Evolutionary conservation across 2,797 vertebrate genomes (phyloP).

Genomic region (Peromyscus attwateri): DNA sequence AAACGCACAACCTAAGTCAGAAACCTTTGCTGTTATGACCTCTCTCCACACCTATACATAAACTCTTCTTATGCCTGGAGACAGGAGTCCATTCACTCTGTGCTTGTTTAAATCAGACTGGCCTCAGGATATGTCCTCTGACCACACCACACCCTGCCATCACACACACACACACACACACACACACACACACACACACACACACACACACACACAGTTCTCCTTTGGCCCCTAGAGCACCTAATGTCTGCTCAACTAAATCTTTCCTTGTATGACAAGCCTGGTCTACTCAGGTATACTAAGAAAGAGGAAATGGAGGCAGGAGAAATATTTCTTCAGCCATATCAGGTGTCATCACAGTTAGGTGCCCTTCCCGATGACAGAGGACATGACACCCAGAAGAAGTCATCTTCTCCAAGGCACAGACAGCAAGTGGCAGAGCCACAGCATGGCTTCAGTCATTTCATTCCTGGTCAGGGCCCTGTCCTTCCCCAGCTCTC

Average conservation of each 20-base stretch:
- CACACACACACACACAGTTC: neutral
- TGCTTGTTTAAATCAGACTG: neutral
- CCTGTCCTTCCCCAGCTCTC: neutral
- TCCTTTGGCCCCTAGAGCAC: no score
- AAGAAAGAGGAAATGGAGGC: neutral
- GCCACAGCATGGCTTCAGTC: neutral
- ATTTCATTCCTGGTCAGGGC: neutral
- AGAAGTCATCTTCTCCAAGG: neutral
- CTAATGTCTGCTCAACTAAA: neutral
- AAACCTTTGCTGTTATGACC: neutral
- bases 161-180: no score
- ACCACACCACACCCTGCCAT: neutral
- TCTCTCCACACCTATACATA: neutral
- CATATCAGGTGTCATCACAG: rapidly evolving
- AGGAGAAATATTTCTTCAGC: neutral
- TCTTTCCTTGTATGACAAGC: neutral
- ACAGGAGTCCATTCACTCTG: neutral
- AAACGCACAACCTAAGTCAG: neutral
- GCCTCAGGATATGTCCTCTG: neutral
- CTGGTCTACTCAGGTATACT: neutral
- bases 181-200: neutral
- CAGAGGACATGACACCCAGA: neutral
- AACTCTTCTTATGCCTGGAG: neutral
- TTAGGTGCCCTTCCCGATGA: rapidly evolving
- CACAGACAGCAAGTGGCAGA: neutral